These are phyloP conservation scores for Prinia subflava DNA, from an alignment of 2,113 vertebrate genomes.

Conservation along the genomic window DNA sequence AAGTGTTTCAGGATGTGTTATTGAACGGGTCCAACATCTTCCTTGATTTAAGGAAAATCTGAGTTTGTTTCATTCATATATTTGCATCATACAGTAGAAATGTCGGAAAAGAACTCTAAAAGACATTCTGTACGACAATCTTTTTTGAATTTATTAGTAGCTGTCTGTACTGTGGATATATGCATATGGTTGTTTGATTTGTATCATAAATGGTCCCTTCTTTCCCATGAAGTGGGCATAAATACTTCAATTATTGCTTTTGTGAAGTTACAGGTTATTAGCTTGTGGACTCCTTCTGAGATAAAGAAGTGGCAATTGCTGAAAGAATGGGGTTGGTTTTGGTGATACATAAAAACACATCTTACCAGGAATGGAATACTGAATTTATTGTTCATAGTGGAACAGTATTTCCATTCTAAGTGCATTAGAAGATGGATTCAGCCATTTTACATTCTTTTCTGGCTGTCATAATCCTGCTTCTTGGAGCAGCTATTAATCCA, in stretches of 20 bases:
- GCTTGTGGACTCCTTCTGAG: neutral
- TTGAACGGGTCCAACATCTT: neutral
- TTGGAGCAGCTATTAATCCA: neutral
- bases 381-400: neutral
- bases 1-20: neutral
- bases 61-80: neutral
- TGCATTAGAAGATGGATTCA: neutral
- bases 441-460: neutral
- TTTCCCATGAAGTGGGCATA: neutral
- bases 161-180: neutral
- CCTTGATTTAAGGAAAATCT: neutral
- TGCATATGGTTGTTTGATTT: neutral
- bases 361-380: neutral
- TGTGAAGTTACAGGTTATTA: neutral
- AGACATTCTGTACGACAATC: neutral
- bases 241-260: neutral
- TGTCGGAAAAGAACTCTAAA: neutral
- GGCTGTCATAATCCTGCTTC: neutral
- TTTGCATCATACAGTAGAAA: neutral
- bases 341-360: neutral
- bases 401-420: neutral
- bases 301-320: neutral
- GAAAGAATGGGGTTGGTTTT: neutral
- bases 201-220: neutral
- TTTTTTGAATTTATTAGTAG: neutral